Conservation (phyloP, 2,797 vertebrate genomes). For the Gallirallus australis region DNA sequence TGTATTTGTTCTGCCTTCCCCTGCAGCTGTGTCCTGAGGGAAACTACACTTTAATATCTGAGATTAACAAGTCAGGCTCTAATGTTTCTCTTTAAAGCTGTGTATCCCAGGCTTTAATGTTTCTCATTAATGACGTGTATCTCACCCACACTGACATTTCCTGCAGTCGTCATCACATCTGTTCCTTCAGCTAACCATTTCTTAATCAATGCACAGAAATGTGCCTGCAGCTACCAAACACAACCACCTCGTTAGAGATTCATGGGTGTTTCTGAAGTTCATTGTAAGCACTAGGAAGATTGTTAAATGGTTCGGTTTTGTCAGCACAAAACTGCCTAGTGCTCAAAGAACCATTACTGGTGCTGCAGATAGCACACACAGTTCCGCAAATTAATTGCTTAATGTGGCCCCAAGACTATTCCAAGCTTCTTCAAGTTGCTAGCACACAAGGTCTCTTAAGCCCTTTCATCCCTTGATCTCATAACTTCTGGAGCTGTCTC, state of each 20-base stretch:
- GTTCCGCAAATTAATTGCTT: neutral
- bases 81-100: neutral
- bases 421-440: neutral
- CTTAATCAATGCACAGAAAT: slow-evolving; percentile 16
- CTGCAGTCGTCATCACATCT: slow-evolving; percentile 50
- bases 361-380: neutral
- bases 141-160: slow-evolving; percentile 57
- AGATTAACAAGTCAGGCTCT: neutral
- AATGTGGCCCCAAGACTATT: neutral
- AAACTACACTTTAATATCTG: neutral
- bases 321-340: neutral
- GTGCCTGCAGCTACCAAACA: slow-evolving; percentile 48
- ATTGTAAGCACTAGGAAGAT: neutral
- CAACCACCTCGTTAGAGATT: neutral
- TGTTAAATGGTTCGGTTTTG: neutral
- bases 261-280: neutral
- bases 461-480: neutral
- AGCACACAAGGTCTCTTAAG: neutral
- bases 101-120: slow-evolving; percentile 13
- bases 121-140: neutral
- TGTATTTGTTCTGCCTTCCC: slow-evolving; percentile 42
- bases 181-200: slow-evolving; percentile 27
- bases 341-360: neutral
- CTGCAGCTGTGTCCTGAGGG: slow-evolving; percentile 27
- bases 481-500: neutral